These are phyloP conservation scores for Madoqua kirkii DNA, from an alignment of 2,113 vertebrate species.

Conservation along the genomic window DNA sequence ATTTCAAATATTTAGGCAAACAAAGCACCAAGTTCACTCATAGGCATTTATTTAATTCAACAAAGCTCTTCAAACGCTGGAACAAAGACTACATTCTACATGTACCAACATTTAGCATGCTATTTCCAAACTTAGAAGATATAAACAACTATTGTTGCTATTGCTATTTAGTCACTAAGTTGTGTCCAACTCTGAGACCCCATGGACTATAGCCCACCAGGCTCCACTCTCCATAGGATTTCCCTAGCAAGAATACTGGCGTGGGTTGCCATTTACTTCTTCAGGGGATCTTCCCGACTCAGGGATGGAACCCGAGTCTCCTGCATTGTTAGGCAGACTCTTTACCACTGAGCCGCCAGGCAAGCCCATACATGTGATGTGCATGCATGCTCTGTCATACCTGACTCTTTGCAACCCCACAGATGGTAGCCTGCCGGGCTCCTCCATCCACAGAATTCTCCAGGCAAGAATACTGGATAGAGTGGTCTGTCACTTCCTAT, in stretches of 20 bases:
- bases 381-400: background rate
- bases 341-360: background rate
- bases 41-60: background rate
- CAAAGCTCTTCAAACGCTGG: background rate
- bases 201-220: background rate
- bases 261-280: background rate
- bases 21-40: background rate
- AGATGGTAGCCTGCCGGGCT: background rate
- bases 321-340: background rate
- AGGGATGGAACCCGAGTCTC: background rate
- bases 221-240: background rate
- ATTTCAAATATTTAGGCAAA: background rate
- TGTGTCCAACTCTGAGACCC: background rate
- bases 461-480: background rate
- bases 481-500: background rate
- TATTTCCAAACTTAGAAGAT: background rate
- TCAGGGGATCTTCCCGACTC: background rate
- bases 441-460: background rate
- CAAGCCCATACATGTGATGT: background rate
- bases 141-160: background rate
- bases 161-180: background rate
- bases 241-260: background rate
- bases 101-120: background rate
- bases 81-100: background rate
- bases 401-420: background rate